These are phyloP conservation scores for Xenopus laevis DNA, from an alignment of 2,113 vertebrate genomes.

Conservation along the genomic window DNA sequence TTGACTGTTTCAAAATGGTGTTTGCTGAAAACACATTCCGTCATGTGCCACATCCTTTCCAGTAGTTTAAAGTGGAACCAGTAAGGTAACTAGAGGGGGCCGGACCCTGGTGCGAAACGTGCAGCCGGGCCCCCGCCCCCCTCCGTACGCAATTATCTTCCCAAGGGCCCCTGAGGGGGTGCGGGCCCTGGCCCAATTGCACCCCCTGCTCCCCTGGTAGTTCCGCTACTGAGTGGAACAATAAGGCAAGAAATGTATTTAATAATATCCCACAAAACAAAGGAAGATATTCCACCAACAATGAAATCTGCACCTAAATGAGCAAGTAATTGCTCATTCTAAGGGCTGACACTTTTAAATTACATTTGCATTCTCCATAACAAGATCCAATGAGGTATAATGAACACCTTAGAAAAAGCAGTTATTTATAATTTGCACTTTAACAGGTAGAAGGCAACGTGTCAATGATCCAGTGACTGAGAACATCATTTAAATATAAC, in stretches of 20 bases:
- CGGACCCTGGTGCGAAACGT: too few relatives aligned
- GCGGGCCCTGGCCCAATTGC: too few relatives aligned
- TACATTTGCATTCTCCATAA: conserved; percentile 63
- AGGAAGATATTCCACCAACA: conserved; percentile 45
- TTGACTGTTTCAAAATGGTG: too few relatives aligned
- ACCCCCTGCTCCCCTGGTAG: too few relatives aligned
- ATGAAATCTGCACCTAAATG: conserved; percentile 43
- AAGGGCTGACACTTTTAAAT: conserved; percentile 58
- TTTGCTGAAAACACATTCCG: too few relatives aligned
- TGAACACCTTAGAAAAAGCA: conserved; percentile 51
- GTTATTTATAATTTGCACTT: conserved; percentile 61
- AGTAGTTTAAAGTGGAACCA: too few relatives aligned
- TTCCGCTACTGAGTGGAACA: too few relatives aligned
- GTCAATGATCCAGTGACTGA: conserved; percentile 59
- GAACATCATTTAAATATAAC: conserved; percentile 61
- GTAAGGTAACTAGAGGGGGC: too few relatives aligned
- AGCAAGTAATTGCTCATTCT: conserved; percentile 52
- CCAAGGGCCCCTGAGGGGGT: too few relatives aligned
- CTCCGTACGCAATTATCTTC: too few relatives aligned
- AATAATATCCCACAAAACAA: conserved; percentile 14
- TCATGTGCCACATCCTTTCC: too few relatives aligned
- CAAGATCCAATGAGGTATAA: conserved; percentile 54
- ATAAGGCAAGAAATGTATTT: conserved; percentile 6
- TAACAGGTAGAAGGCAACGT: conserved; percentile 61
- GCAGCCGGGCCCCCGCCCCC: too few relatives aligned